phyloP scores from a whole-genome alignment of 2,113 vertebrate species.

The Erythrocercus mccallii region DNA sequence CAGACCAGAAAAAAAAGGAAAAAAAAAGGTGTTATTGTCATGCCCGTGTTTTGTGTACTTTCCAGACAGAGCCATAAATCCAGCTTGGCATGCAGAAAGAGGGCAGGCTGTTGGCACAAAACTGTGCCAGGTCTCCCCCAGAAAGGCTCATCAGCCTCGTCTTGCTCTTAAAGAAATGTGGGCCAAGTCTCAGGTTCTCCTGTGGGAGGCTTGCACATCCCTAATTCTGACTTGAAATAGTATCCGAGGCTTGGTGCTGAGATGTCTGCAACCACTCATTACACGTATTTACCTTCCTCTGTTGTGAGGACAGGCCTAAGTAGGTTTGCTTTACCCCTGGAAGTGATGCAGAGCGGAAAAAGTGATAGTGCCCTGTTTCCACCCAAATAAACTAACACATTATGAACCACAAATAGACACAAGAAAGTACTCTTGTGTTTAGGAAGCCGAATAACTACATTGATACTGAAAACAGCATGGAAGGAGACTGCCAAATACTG shows the following conservation, averaged over 20 bases:
- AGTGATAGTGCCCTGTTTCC: not conserved
- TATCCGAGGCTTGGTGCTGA: not conserved
- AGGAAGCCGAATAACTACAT: not conserved
- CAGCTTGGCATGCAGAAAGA: not conserved
- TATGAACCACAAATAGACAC: not conserved
- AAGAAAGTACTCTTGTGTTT: not conserved
- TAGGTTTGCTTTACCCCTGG: not conserved
- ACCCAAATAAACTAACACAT: not conserved
- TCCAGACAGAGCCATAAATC: not conserved
- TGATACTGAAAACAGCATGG: not conserved
- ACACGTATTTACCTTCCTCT: not conserved
- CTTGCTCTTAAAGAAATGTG: not conserved
- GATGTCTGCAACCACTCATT: not conserved
- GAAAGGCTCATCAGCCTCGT: not conserved
- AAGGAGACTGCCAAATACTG: not conserved
- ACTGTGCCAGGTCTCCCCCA: not conserved
- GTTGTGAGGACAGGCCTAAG: not conserved
- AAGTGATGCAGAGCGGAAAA: not conserved
- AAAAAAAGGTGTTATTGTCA: not conserved
- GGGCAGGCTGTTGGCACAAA: not conserved
- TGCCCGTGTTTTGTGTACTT: not conserved
- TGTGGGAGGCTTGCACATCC: not conserved
- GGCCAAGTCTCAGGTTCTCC: not conserved
- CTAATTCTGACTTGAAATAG: conserved; percentile 5
- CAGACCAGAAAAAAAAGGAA: not conserved